A percentile compares a stretch with the other conserved stretches of the same genome.
phyloP scores from a whole-genome alignment of 2,797 vertebrate species.

The Mus spretus region DNA sequence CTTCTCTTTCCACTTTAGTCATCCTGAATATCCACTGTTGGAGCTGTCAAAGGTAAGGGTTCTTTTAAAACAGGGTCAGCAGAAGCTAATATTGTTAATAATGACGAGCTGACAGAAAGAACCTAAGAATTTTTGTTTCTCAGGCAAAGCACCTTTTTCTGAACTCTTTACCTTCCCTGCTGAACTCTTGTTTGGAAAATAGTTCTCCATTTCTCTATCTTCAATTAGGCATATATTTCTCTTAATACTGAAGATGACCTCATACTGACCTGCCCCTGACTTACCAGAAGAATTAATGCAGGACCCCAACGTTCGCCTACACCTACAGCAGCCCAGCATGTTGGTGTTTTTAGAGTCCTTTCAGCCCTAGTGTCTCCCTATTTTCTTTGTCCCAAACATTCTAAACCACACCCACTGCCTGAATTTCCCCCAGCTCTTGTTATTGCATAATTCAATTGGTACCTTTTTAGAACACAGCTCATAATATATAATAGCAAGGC shows the following conservation, averaged over 20 bases:
- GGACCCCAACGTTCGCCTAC: not conserved
- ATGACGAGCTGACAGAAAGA: slow-evolving; percentile 32
- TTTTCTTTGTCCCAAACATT: slow-evolving; percentile 40
- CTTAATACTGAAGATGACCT: slow-evolving; percentile 46
- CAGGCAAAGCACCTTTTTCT: slow-evolving; percentile 16
- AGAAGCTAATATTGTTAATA: slow-evolving; percentile 56
- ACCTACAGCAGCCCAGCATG: not conserved
- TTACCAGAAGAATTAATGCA: slow-evolving; percentile 5
- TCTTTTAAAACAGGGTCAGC: not conserved
- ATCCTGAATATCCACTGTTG: slow-evolving; percentile 33
- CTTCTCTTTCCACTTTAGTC: slow-evolving; percentile 66
- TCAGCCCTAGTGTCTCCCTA: not conserved
- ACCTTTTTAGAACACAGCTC: slow-evolving; percentile 44
- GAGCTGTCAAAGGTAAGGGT: slow-evolving; percentile 35
- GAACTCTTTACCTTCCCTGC: slow-evolving; percentile 41
- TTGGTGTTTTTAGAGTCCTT: not conserved
- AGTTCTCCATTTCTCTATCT: slow-evolving; percentile 49
- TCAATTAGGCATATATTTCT: slow-evolving; percentile 29
- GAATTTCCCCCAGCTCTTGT: slow-evolving; percentile 41
- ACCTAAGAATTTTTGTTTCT: slow-evolving; percentile 56
- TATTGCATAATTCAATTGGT: slow-evolving; percentile 61
- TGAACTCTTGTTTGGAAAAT: slow-evolving; percentile 47
- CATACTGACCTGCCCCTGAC: not conserved
- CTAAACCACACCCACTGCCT: slow-evolving; percentile 2
- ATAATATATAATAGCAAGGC: slow-evolving; percentile 47